These are phyloP conservation scores for Pheosia gnoma DNA, from an alignment of 2,888 invertebrate species.

Conservation along the genomic window DNA sequence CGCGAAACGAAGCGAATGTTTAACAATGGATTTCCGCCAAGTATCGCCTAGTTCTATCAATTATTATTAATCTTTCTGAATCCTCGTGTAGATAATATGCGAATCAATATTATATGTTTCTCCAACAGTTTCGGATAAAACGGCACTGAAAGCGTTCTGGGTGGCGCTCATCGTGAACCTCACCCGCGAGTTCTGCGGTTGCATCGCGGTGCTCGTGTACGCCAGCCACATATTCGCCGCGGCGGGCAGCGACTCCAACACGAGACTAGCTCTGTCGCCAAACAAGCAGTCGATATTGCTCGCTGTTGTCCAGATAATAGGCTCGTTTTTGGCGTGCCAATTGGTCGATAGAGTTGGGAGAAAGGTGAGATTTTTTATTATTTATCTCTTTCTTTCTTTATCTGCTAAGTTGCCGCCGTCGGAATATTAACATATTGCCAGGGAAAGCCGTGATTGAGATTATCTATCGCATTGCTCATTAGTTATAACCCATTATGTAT, in stretches of 20 bases:
- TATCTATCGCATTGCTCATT: no score
- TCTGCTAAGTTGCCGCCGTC: no score
- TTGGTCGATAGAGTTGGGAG: constrained; percentile 72
- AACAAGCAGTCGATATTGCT: constrained; percentile 76
- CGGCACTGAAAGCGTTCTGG: constrained; percentile 74
- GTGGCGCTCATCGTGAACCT: constrained; percentile 75
- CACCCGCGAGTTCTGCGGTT: constrained; percentile 75
- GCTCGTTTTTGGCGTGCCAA: constrained; percentile 76
- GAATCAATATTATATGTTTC: neutral
- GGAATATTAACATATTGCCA: no score
- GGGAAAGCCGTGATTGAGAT: no score
- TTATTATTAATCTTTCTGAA: no score
- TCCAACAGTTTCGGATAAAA: constrained; percentile 66
- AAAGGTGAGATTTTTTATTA: constrained; percentile 56
- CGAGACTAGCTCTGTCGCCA: constrained; percentile 64
- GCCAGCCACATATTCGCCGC: constrained; percentile 75
- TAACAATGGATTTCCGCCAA: no score
- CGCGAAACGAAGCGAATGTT: no score
- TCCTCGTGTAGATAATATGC: no score
- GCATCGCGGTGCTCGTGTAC: constrained; percentile 75
- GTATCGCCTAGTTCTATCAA: no score
- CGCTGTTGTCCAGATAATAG: constrained; percentile 72
- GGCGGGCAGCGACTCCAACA: constrained; percentile 57
- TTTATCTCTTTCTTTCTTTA: neutral
- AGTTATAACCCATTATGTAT: no score